phyloP scores from a whole-genome alignment of 2,888 invertebrate species.

The Augiades crinisus region DNA sequence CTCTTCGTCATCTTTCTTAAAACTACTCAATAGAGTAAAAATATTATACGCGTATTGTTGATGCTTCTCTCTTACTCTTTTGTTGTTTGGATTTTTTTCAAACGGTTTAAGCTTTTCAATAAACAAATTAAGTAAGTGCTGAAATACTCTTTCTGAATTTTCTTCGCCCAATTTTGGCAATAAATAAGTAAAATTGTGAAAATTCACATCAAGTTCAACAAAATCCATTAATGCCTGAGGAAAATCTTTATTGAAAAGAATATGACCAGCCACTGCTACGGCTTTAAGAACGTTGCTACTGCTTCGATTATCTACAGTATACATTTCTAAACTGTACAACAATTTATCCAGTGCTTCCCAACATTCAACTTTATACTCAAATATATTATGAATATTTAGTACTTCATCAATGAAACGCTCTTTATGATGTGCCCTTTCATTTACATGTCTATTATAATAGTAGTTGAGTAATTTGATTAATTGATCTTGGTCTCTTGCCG shows the following conservation, averaged over 20 bases:
- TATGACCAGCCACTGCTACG: slow-evolving; percentile 2
- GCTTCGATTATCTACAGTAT: slow-evolving; percentile 30
- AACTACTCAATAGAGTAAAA: neutral
- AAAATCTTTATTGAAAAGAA: slow-evolving; percentile 1
- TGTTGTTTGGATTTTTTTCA: slow-evolving; percentile 1
- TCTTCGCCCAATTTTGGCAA: slow-evolving; percentile 5
- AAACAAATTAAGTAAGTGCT: slow-evolving; percentile 15
- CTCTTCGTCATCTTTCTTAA: slow-evolving; percentile 7
- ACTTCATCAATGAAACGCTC: slow-evolving; percentile 44
- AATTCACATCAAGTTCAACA: slow-evolving; percentile 12
- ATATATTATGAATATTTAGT: slow-evolving; percentile 41
- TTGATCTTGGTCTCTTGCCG: slow-evolving; percentile 44
- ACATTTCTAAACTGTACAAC: slow-evolving; percentile 47
- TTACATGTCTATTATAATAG: slow-evolving; percentile 52
- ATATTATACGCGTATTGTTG: slow-evolving; percentile 11
- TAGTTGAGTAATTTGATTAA: slow-evolving; percentile 46
- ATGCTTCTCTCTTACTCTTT: neutral
- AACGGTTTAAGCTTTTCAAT: slow-evolving; percentile 17
- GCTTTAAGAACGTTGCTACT: neutral
- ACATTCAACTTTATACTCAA: slow-evolving; percentile 46
- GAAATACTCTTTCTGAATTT: slow-evolving; percentile 7
- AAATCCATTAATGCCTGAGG: slow-evolving; percentile 12
- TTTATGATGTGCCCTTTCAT: slow-evolving; percentile 44
- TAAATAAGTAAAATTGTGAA: too few relatives aligned
- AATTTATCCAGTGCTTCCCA: slow-evolving; percentile 52